Percentiles rank a stretch among this genome's conserved stretches.
These are phyloP conservation scores for Channa argus DNA, from an alignment of 2,113 vertebrate species.

Conservation along the genomic window DNA sequence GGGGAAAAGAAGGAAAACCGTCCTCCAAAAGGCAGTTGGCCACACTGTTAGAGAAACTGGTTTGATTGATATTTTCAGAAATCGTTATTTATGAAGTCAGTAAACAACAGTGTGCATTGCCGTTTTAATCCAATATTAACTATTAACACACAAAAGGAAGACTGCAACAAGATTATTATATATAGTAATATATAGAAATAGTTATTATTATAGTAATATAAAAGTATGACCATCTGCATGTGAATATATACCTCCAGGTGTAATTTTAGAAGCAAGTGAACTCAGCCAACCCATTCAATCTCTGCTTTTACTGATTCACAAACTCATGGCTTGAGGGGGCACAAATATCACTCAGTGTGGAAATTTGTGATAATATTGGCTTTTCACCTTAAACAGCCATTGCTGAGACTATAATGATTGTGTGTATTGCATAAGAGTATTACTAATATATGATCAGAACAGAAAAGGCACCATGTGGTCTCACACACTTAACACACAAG, in stretches of 20 bases:
- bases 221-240: too few species aligned
- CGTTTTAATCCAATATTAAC: too few species aligned
- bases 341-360: constrained; percentile 27
- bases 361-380: background rate
- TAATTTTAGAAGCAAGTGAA: too few species aligned
- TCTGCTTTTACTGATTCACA: constrained; percentile 44
- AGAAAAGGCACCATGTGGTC: constrained; percentile 7
- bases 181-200: too few species aligned
- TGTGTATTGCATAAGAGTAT: constrained; percentile 29
- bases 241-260: too few species aligned
- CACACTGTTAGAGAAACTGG: background rate
- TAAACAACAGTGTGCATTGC: too few species aligned
- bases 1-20: background rate
- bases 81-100: too few species aligned
- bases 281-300: background rate
- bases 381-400: constrained; percentile 5
- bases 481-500: constrained; percentile 30
- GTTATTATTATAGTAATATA: too few species aligned
- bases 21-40: background rate
- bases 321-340: constrained; percentile 5
- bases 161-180: too few species aligned
- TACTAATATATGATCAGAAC: constrained; percentile 20
- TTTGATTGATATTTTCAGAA: too few species aligned
- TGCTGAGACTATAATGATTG: constrained; percentile 6
- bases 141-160: too few species aligned